Percentiles rank a stretch among this genome's conserved stretches.
phyloP scores from a whole-genome alignment of 2,888 invertebrate species.

The Oasisia sp. region DNA sequence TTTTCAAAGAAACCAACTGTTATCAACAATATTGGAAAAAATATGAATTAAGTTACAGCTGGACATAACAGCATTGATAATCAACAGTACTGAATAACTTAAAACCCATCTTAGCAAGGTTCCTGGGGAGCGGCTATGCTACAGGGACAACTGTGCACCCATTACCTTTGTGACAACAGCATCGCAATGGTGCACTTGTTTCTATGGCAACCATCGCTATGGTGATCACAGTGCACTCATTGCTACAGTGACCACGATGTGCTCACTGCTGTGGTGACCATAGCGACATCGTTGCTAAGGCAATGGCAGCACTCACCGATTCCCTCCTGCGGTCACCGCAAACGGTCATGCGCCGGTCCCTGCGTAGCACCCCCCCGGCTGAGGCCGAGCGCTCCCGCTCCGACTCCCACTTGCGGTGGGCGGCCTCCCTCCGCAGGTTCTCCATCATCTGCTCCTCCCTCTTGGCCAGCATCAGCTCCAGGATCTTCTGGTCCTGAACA shows the following conservation, averaged over 20 bases:
- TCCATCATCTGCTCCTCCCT: constrained; percentile 28
- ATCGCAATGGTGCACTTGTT: neutral
- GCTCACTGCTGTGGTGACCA: neutral
- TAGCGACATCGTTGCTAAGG: neutral
- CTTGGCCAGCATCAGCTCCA: constrained; percentile 35
- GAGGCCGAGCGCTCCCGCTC: constrained; percentile 21
- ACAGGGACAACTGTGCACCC: neutral
- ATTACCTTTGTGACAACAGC: neutral
- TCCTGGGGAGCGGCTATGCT: neutral
- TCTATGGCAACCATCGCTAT: neutral
- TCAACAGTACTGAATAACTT: neutral
- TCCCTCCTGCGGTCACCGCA: neutral
- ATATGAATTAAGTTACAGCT: neutral
- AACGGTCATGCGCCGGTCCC: neutral
- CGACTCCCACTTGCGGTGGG: constrained; percentile 30
- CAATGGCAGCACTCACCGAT: neutral
- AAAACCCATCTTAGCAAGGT: neutral
- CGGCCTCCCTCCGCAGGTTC: constrained; percentile 22
- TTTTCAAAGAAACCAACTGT: neutral
- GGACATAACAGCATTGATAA: neutral
- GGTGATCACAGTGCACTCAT: constrained; percentile 6
- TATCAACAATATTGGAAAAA: neutral
- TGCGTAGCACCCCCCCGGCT: neutral
- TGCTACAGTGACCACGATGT: neutral
- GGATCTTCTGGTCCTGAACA: constrained; percentile 39